Evolutionary conservation across 2,797 vertebrate species (phyloP), one percentile per base, ranked within the genome.

Genomic region (Threskiornis aethiopicus): DNA sequence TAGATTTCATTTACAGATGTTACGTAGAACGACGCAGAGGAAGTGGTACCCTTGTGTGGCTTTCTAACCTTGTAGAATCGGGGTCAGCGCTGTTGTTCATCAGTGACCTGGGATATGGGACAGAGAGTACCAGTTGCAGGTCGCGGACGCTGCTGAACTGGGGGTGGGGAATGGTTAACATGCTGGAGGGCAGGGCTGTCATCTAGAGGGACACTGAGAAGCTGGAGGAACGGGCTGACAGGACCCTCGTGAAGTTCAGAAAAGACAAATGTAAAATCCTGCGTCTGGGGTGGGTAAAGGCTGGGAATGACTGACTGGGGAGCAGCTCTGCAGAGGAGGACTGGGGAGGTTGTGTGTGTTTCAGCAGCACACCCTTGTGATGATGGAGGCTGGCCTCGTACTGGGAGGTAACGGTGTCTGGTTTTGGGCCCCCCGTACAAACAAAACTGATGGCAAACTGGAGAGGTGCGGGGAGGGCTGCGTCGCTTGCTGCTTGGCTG

Each of bases 1-100:
- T 64, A 5, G 20, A 35, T 70, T 39, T 70, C 17, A 7, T 35
- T 54, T 41, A n/a, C 61, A 65, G 62, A 18, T 49, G 46, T 49
- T 42, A 14, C 0, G 2, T 22, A 13, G 31, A 41, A 20, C 0
- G 2, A 13, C 0, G 3, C 49, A 31, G 81, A 51, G 20, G 41
- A 41, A 49, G 35, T 4, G 16, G 35, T 39, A 33, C 52, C 35
- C 52, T 54, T 6, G 46, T 16, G 29, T 69, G 33, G 18, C 73
- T 85, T 66, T 61, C 35, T 55, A 1, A 61, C 29, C 51, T 41
- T 20, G 16, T 9, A 16, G 59, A 77, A 26, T 10, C 39, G 55
- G 41, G 44, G 44, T 42, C 59, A 25, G 35, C 21, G 44, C 69
- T 51, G 62, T 16, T 37, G 16, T 13, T 84, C 1, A 1, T 33